Base-by-base conservation (phyloP, 92 coral and sea anemone species). In the Hydrozoanthus gracilis region DNA sequence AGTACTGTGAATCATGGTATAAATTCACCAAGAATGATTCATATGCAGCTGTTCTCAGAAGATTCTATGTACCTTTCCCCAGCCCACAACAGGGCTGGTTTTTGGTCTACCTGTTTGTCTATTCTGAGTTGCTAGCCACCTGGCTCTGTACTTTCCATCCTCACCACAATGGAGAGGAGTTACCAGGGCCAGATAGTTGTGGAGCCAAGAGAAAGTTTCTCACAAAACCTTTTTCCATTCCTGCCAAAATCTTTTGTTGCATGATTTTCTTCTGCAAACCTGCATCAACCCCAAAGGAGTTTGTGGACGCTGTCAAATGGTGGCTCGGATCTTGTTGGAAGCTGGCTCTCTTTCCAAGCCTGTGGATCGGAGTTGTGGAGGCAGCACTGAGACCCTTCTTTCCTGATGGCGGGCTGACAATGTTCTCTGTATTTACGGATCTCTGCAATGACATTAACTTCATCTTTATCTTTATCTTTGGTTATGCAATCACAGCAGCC, bases 401-500 rank as follows among this genome's bases (percentile, higher is more conserved):
- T 72, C 77, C 77, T 47, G 77, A 45, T 14, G 20, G 8, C 15
- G 4, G 2, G 0, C 17, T 39, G 9, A 13, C 8, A 9, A 39
- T 71, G 54, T 72, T 72, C 54, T 45, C 56, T 47, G 56, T 72
- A 15, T 72, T 72, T 72, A 3, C 1, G 0, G 77, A 72, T 72
- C 4, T 72, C 35, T 72, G 77, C 77, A 72, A 72, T 72, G 77
- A 72, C 15, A 46, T 72, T 35, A 72, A 72, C 8, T 72, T 44
- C 77, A 72, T 72, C 50, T 72, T 72, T 11, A 46, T 72, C 54
- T 72, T 72, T 20, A 14, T 72, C 10, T 14, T 72, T 72, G 77
- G 77, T 13, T 72, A 72, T 72, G 77, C 77, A 10, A 15, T 72
- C 39, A 15, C 77, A 45, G 77, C 77, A 72, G 77, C 77, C 10